Evolutionary conservation across 30 jellyfish, hydroid and myxozoan genomes (phyloP).

Genomic region (Aurelia sp.): DNA sequence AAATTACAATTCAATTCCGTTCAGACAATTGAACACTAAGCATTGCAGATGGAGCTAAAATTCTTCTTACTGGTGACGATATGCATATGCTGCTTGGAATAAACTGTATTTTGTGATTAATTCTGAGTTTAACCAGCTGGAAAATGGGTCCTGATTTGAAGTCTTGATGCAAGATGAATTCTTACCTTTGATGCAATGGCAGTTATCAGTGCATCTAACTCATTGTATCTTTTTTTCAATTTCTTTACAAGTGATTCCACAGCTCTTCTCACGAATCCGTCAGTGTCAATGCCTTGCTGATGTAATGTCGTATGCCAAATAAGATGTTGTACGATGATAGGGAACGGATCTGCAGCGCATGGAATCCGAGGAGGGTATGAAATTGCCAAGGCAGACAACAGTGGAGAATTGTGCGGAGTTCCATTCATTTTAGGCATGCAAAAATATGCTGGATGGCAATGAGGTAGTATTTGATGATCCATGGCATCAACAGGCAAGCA

Average conservation of each 20-base stretch:
- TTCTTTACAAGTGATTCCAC: constrained; percentile 95
- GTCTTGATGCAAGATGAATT: too few species aligned
- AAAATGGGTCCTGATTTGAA: too few species aligned
- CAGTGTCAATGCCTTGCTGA: constrained; percentile 88
- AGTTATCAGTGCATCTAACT: constrained; percentile 91
- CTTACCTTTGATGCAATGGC: constrained; percentile 83
- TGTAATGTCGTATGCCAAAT: constrained; percentile 84
- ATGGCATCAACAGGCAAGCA: constrained; percentile 71
- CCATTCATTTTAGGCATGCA: constrained; percentile 79
- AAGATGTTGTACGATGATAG: constrained; percentile 90
- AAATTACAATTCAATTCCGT: too few species aligned
- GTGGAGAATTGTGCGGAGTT: constrained; percentile 77
- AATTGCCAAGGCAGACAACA: constrained; percentile 74
- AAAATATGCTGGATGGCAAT: constrained; percentile 60
- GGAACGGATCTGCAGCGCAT: constrained; percentile 99
- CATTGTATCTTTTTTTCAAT: constrained; percentile 94
- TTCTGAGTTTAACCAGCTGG: too few species aligned
- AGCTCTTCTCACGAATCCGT: constrained; percentile 89
- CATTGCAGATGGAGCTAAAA: too few species aligned
- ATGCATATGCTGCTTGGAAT: too few species aligned
- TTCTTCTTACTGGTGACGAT: too few species aligned
- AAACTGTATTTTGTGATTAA: too few species aligned
- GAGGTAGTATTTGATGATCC: constrained; percentile 57
- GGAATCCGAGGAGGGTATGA: constrained; percentile 95
- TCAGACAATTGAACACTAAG: too few species aligned